Evolutionary conservation across 2,888 invertebrate species (phyloP), one percentile per base, ranked within the genome.

Genomic region (Caenorhabditis drosophilae): DNA sequence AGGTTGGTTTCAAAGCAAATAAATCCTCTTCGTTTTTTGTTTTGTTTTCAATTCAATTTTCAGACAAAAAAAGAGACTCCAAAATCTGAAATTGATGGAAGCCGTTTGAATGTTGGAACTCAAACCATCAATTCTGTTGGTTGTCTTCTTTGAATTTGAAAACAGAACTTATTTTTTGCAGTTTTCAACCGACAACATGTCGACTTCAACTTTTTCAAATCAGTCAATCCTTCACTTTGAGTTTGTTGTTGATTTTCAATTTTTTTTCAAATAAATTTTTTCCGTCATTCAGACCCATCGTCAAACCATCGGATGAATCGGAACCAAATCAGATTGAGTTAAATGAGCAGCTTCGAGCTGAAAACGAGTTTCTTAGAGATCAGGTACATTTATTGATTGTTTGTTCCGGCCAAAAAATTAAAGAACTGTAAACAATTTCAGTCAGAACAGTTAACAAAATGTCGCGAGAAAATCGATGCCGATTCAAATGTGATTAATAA

Each of bases 281-380:
- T 40, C 2, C 18, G 2, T 4, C 4, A 15, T 42, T 12, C 42
- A 42, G 42, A 42, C n/a, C n/a, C n/a, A n/a, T n/a, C n/a, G n/a
- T n/a, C n/a, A n/a, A n/a, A n/a, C n/a, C n/a, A n/a, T n/a, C n/a
- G n/a, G n/a, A 12, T n/a, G 9, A 47, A 18, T 27, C 27, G 15
- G 49, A 45, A 18, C 26, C 26, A 2, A 47, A 45, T 12, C 27
- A 45, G 22, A 15, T 26, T 12, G 61, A 62, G 26, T 31, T 56
- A 9, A 51, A 56, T 20, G 49, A 62, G n/a, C 56, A 66, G 40
- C 11, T 66, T 44, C 31, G 41, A 16, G 66, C 55, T 6, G 67
- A 61, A 15, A 57, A 51, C n/a, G 67, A 67, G 25, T 67, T 56
- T 27, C 44, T 67, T 23, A 60, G 54, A 31, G 67, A 67, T 46